Percentiles rank a stretch among this genome's conserved stretches.
phyloP scores from a whole-genome alignment of 2,888 invertebrate species.

The Drosophila falleni region DNA sequence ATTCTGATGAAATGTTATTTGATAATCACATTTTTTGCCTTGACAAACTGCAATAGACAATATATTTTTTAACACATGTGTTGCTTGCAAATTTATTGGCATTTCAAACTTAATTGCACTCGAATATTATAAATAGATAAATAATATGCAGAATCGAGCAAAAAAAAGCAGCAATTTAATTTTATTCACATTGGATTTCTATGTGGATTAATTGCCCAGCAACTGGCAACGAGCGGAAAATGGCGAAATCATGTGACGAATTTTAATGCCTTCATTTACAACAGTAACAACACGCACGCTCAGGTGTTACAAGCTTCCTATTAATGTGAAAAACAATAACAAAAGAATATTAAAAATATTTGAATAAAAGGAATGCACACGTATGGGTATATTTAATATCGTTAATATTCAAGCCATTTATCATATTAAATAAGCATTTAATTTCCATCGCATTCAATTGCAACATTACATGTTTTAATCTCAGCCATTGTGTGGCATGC shows the following conservation, averaged over 20 bases:
- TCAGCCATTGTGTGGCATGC: conserved; percentile 12
- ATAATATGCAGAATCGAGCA: conserved; percentile 18
- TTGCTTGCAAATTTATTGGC: conserved; percentile 20
- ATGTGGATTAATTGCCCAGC: conserved; percentile 50
- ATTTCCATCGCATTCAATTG: conserved; percentile 27
- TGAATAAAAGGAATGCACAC: conserved; percentile 22
- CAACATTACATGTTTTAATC: conserved; percentile 6
- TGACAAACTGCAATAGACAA: background rate
- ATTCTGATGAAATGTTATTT: conserved; percentile 15
- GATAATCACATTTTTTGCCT: conserved; percentile 12
- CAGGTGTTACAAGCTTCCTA: conserved; percentile 43
- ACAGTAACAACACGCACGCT: conserved; percentile 9
- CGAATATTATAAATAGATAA: conserved; percentile 43
- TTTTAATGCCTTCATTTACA: conserved; percentile 67
- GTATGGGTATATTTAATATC: conserved; percentile 51
- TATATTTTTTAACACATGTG: background rate
- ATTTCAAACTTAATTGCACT: conserved; percentile 39
- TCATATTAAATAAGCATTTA: conserved; percentile 65
- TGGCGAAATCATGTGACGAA: conserved; percentile 58
- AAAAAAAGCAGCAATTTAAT: conserved; percentile 12
- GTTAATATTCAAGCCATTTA: conserved; percentile 58
- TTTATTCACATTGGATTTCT: conserved; percentile 22
- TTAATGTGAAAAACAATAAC: conserved; percentile 32
- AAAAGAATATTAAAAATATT: conserved; percentile 16
- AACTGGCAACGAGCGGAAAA: conserved; percentile 27